Conservation (phyloP, 2,797 vertebrate genomes). For the Pseudopleuronectes americanus region DNA sequence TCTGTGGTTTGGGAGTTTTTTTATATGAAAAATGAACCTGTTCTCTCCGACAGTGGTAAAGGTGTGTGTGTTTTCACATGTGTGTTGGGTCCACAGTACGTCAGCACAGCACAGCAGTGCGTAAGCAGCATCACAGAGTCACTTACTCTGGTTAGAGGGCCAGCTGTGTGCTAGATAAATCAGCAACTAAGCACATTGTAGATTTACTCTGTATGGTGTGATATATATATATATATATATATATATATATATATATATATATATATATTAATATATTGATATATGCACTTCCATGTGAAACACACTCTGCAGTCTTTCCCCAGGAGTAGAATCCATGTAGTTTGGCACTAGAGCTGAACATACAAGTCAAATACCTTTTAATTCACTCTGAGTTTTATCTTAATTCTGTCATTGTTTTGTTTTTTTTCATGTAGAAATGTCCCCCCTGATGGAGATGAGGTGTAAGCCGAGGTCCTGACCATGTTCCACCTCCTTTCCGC, state of each 20-base stretch:
- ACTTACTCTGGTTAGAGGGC: conserved; percentile 56
- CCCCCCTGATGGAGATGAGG: conserved; percentile 54
- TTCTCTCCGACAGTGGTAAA: conserved; percentile 22
- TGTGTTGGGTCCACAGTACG: conserved; percentile 30
- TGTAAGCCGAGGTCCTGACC: conserved; percentile 24
- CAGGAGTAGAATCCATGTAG: neutral
- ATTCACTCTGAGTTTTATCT: neutral
- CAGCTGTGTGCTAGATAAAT: conserved; percentile 80
- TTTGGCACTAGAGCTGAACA: too few relatives aligned
- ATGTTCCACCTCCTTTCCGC: conserved; percentile 44
- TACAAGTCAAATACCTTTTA: neutral
- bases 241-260: neutral
- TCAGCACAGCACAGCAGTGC: conserved; percentile 55
- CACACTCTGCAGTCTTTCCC: conserved; percentile 18
- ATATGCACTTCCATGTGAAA: conserved; percentile 28
- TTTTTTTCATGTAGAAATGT: conserved; percentile 44
- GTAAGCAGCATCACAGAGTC: conserved; percentile 61
- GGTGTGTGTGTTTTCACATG: conserved; percentile 42
- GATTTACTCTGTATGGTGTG: neutral
- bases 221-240: conserved; percentile 8
- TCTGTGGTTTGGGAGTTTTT: conserved; percentile 18
- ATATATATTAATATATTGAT: conserved; percentile 6
- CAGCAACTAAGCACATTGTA: conserved; percentile 62
- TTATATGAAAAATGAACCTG: conserved; percentile 44
- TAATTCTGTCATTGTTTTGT: conserved; percentile 9